Evolutionary conservation across 2,113 vertebrate species (phyloP).

Genomic region (Antigone vipio): DNA sequence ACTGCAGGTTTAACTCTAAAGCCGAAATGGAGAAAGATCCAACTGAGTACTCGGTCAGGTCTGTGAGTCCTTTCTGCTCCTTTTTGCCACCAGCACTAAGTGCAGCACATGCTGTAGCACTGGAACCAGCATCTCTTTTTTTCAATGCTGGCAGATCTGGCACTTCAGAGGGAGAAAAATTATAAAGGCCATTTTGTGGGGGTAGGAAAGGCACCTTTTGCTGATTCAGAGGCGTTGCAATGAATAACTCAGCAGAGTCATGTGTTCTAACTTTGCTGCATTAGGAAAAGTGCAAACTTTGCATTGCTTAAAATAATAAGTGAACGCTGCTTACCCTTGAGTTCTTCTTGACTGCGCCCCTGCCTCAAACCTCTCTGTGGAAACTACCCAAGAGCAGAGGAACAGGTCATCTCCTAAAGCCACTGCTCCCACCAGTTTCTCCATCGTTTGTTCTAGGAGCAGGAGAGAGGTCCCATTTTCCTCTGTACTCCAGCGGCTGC

Average conservation of each 20-base stretch:
- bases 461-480: background rate
- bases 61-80: background rate
- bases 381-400: background rate
- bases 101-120: accelerated
- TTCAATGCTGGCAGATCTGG: background rate
- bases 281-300: background rate
- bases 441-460: background rate
- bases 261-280: background rate
- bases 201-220: background rate
- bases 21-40: background rate
- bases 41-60: background rate
- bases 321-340: background rate
- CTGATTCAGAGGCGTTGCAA: constrained; percentile 12
- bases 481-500: background rate
- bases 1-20: background rate
- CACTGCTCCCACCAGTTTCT: background rate
- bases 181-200: background rate
- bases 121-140: background rate
- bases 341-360: background rate
- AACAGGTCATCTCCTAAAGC: background rate
- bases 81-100: background rate
- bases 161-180: background rate
- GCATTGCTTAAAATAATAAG: constrained; percentile 4
- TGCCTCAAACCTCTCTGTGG: background rate
- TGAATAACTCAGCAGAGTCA: background rate